Evolutionary conservation across 2,888 invertebrate species (phyloP).

Genomic region (Dorcus hopei): DNA sequence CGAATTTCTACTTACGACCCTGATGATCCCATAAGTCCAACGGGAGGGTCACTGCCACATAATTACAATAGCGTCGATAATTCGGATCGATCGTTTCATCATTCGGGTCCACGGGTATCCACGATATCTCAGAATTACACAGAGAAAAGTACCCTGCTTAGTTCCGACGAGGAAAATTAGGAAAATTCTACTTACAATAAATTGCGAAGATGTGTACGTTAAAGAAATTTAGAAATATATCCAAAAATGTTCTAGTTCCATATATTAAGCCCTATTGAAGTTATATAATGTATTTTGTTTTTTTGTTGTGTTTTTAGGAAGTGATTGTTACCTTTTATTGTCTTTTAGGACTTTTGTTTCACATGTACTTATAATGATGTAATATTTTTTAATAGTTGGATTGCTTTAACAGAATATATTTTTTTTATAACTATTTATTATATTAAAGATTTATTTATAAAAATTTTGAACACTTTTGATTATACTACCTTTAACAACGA

Average conservation of each 20-base stretch:
- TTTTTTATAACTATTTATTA: too few species aligned
- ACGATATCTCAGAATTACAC: slow-evolving; percentile 85
- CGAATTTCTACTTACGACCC: slow-evolving; percentile 67
- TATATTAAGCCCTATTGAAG: neutral
- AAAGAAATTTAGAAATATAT: too few species aligned
- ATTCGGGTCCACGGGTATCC: slow-evolving; percentile 70
- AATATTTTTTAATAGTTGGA: too few species aligned
- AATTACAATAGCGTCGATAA: slow-evolving; percentile 41
- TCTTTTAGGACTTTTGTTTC: too few species aligned
- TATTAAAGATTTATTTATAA: too few species aligned
- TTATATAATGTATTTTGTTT: neutral
- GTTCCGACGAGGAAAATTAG: slow-evolving; percentile 83
- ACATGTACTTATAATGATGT: too few species aligned
- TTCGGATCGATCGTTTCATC: slow-evolving; percentile 33
- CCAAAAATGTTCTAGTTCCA: neutral
- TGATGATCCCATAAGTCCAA: slow-evolving; percentile 59
- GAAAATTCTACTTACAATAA: neutral
- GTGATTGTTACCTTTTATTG: too few species aligned
- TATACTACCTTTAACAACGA: too few species aligned
- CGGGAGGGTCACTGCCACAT: slow-evolving; percentile 42
- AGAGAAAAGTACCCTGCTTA: slow-evolving; percentile 93
- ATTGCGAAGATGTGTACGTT: neutral
- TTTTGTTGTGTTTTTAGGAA: too few species aligned
- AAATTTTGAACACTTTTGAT: too few species aligned
- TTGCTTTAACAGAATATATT: too few species aligned